phyloP scores from a whole-genome alignment of 2,797 vertebrate genomes.

The Sternotherus odoratus region DNA sequence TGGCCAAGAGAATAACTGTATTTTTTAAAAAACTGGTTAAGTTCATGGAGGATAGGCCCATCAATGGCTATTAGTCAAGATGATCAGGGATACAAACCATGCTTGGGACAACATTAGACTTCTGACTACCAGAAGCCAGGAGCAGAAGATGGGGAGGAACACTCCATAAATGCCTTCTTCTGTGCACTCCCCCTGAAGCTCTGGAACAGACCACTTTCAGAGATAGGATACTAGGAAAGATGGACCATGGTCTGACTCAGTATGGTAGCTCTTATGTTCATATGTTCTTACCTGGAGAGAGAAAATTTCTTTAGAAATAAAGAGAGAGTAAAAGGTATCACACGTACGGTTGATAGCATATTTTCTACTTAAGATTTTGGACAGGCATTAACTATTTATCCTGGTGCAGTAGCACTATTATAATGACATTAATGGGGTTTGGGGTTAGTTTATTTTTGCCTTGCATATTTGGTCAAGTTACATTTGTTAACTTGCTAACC shows the following conservation, averaged over 20 bases:
- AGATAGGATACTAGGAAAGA: not conserved
- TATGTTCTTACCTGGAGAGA: not conserved
- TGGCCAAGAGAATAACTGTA: not conserved
- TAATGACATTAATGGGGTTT: not conserved
- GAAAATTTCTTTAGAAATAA: slow-evolving; percentile 32
- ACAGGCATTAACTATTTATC: not conserved
- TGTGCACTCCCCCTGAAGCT: no score
- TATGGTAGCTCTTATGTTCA: not conserved
- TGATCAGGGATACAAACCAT: not conserved
- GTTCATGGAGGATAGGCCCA: no score
- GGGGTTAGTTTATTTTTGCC: slow-evolving; percentile 22
- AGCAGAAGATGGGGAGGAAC: not conserved
- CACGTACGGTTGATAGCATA: not conserved
- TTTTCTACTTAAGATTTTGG: not conserved
- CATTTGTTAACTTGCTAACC: not conserved
- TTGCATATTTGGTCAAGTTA: slow-evolving; percentile 22
- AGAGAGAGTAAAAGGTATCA: not conserved
- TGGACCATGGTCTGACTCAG: not conserved
- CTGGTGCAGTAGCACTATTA: not conserved
- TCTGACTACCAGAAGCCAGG: no score
- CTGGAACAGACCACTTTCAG: no score
- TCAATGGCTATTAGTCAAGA: not conserved
- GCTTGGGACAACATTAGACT: no score
- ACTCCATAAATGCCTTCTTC: no score
- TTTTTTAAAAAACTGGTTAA: not conserved